Evolutionary conservation across 1,140 invertebrate genomes (phyloP), one percentile per base, ranked within the genome.

Genomic region (Drosophila albomicans): DNA sequence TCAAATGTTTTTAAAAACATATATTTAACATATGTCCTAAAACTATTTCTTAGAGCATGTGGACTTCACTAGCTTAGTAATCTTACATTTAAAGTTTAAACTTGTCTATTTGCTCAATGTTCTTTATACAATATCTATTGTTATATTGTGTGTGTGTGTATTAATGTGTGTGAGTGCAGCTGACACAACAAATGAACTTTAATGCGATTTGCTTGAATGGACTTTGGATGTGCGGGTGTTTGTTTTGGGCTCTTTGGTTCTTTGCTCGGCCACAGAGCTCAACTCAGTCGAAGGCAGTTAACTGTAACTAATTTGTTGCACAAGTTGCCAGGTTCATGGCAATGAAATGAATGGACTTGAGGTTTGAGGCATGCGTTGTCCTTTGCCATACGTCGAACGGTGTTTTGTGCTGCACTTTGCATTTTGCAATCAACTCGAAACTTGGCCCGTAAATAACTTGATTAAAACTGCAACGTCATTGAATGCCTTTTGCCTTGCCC

Each of bases 141-240:
- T 72, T 10, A n/a, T 15, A n/a, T 32, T 69, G 52, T 58, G 54
- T 62, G 51, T 28, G 10, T 62, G 57, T 43, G 32, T 38, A 16
- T 15, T 10, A 35, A 15, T 10, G 32, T 43, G 61, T 38, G 41
- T 64, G 41, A 58, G 45, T 86, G 74, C 91, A 91, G 86, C 90
- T 91, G 91, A 78, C 87, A 91, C 78, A 91, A 91, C 91, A 92
- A 92, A 92, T 92, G 81, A 89, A 81, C 80, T 85, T 77, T 91
- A 87, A 92, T 92, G 81, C 81, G 86, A 81, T 91, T 78, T 79
- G 91, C 71, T 81, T 80, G 77, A 91, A 86, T 82, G 81, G 75
- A 79, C 69, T 63, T 45, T 32, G 51, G 16, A 48, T 74, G 78
- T 81, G 78, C 80, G 69, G 79, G 79, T 61, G 56, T 70, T 77